These are phyloP conservation scores for Phaedon cochleariae DNA, from an alignment of 2,888 invertebrate species.

Conservation along the genomic window DNA sequence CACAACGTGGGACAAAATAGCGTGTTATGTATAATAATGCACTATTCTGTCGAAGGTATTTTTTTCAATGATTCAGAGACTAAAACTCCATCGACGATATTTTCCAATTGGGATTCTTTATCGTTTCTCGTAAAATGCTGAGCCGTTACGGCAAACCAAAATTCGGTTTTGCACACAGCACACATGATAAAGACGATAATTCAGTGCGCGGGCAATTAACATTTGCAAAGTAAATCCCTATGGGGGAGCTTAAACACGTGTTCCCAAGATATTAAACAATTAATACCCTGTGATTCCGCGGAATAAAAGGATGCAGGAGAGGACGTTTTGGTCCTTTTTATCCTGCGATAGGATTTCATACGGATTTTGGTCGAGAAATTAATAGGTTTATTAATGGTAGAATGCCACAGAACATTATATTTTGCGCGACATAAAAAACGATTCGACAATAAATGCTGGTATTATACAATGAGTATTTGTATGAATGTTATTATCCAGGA, in stretches of 20 bases:
- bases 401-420: conserved; percentile 46
- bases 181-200: conserved; percentile 42
- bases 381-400: conserved; percentile 59
- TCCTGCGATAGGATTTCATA: conserved; percentile 54
- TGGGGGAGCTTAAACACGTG: conserved; percentile 60
- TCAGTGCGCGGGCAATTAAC: conserved; percentile 57
- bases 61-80: too few relatives aligned
- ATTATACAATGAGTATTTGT: too few relatives aligned
- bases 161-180: conserved; percentile 23
- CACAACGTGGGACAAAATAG: too few relatives aligned
- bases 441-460: conserved; percentile 39
- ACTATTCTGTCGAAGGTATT: too few relatives aligned
- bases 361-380: conserved; percentile 58
- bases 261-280: conserved; percentile 62
- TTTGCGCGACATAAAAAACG: conserved; percentile 37
- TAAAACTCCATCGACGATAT: neutral
- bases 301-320: conserved; percentile 43
- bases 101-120: neutral
- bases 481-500: conserved; percentile 17
- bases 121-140: neutral
- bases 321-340: conserved; percentile 52
- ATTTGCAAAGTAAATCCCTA: conserved; percentile 62
- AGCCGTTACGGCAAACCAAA: conserved; percentile 23
- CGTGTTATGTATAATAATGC: too few relatives aligned
- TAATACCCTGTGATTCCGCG: conserved; percentile 52